Base-by-base conservation (phyloP, 1,140 invertebrate species). In the Bombus superbus region DNA sequence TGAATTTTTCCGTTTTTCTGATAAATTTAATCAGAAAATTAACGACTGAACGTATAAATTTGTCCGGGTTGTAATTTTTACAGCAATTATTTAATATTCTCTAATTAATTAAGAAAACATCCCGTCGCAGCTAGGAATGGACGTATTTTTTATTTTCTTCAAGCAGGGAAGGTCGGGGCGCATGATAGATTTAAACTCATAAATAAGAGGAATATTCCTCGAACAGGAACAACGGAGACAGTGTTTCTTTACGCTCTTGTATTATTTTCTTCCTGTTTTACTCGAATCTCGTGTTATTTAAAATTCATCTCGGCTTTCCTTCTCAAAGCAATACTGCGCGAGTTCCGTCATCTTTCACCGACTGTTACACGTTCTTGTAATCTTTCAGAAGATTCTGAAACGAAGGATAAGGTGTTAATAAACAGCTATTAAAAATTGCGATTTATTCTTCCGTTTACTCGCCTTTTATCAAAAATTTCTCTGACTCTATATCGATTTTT, bases 231-330 rank as follows among this genome's bases (percentile, higher is more conserved):
- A 15, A 40, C 22, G 15, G 25, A 22, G 9, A 32, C 47, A 38
- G 10, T n/a, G n/a, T n/a, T 53, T 13, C 32, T n/a, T 53, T 25
- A 4, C 32, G 5, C 22, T 38, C 35, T 38, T n/a, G 35, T 22
- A 22, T 57, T 69, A 53, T 81, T 15, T 53, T 28, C 13, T 38
- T 6, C 15, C n/a, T 28, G 25, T 57, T 35, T 38, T 4, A 53
- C 35, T n/a, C 40, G 38, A 81, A 81, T 81, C 68, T 40, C 2
- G 28, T 28, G 13, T 72, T 71, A 59, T 68, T 79, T 79, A 53
- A 68, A 47, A 79, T 79, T 79, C 42, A 47, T 38, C 25, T 10
- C 11, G 8, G 62, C 8, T 38, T 35, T 22, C 32, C 42, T 68
- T n/a, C 15, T 38, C 38, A 10, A 11, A 32, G 28, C 2, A n/a